These are phyloP conservation scores for Channa striata DNA, from an alignment of 2,797 vertebrate species.

Conservation along the genomic window DNA sequence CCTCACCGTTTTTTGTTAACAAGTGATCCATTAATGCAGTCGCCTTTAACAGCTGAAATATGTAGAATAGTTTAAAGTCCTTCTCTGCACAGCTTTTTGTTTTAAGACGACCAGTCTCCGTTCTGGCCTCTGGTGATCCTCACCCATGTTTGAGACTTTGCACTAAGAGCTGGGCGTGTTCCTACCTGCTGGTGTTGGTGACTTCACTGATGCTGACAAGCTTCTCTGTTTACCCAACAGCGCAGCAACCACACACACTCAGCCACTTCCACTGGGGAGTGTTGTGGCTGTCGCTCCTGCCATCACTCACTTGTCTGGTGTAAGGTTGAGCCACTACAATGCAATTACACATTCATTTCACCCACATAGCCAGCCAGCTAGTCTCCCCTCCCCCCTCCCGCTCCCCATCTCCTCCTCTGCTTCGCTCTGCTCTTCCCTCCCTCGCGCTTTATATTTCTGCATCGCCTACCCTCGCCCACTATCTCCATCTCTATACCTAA, in stretches of 20 bases:
- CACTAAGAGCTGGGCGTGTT: constrained; percentile 22
- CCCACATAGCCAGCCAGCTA: constrained; percentile 54
- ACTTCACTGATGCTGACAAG: constrained; percentile 36
- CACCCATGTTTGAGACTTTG: constrained; percentile 31
- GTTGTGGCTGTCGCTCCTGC: constrained; percentile 52
- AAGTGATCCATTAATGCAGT: neutral
- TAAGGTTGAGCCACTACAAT: constrained; percentile 75
- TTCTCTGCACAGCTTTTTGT: neutral
- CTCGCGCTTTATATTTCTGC: constrained; percentile 32
- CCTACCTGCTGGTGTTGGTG: constrained; percentile 26
- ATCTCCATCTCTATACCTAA: constrained; percentile 28
- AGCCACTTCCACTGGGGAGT: constrained; percentile 32
- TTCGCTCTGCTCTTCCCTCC: constrained; percentile 16
- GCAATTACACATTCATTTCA: constrained; percentile 84
- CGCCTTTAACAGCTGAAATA: neutral
- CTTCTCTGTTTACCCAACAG: constrained; percentile 42
- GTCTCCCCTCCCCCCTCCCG: constrained; percentile 54
- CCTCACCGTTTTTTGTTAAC: constrained; percentile 12
- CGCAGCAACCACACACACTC: constrained; percentile 33
- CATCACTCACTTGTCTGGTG: constrained; percentile 70
- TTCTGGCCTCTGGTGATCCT: constrained; percentile 3
- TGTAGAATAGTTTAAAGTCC: neutral
- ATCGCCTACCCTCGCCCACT: constrained; percentile 21
- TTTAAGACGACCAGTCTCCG: constrained; percentile 2
- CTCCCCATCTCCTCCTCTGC: constrained; percentile 43